These are phyloP conservation scores for Troides oblongomaculatus DNA, from an alignment of 2,888 invertebrate genomes.

Conservation along the genomic window DNA sequence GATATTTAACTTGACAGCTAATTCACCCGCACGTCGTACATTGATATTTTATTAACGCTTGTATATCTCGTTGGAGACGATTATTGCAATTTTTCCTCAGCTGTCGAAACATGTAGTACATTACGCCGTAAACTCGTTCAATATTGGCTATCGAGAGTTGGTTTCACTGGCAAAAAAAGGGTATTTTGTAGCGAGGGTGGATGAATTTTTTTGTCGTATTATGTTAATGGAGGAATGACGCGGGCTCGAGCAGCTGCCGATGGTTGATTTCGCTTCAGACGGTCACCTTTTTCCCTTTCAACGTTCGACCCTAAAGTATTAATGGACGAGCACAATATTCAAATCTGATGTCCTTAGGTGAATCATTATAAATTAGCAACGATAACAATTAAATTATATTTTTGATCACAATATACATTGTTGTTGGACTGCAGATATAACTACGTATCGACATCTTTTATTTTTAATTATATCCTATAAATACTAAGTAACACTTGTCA, in stretches of 20 bases:
- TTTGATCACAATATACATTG: too few species aligned
- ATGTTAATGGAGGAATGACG: slow-evolving; percentile 71
- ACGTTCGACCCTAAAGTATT: slow-evolving; percentile 31
- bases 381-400: neutral
- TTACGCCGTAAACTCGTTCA: slow-evolving; percentile 51
- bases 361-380: neutral
- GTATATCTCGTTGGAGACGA: slow-evolving; percentile 24
- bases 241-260: slow-evolving; percentile 61
- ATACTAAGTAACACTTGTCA: neutral
- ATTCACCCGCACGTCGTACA: slow-evolving; percentile 26
- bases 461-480: neutral
- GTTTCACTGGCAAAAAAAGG: slow-evolving; percentile 60
- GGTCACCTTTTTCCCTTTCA: slow-evolving; percentile 49
- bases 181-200: slow-evolving; percentile 55
- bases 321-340: slow-evolving; percentile 5
- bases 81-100: slow-evolving; percentile 19
- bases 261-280: slow-evolving; percentile 67
- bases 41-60: slow-evolving; percentile 25
- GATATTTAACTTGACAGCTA: slow-evolving; percentile 32
- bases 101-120: slow-evolving; percentile 33
- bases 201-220: slow-evolving; percentile 64
- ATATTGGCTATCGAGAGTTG: slow-evolving; percentile 62
- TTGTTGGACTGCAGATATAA: too few species aligned
- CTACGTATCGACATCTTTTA: neutral
- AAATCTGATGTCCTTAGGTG: neutral